Evolutionary conservation across 2,797 vertebrate species (phyloP).

Genomic region (Syndactyla subalaris): DNA sequence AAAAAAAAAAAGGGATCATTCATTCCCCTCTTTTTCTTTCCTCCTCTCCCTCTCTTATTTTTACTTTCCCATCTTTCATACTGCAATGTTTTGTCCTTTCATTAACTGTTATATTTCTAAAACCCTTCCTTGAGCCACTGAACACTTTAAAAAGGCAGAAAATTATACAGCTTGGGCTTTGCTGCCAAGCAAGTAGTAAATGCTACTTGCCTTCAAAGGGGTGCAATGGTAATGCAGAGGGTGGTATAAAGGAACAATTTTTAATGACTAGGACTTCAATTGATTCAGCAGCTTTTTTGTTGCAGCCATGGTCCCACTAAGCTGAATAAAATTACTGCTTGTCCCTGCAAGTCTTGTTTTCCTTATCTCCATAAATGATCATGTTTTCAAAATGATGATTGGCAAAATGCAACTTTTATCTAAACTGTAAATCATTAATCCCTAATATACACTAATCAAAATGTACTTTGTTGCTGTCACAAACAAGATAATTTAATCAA

Average conservation of each 20-base stretch:
- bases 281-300: not conserved
- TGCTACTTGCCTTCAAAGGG: not conserved
- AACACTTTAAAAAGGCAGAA: not conserved
- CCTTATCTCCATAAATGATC: not conserved
- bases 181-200: not conserved
- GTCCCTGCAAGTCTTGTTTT: not conserved
- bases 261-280: not conserved
- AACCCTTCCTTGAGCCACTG: not conserved
- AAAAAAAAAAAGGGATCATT: not conserved
- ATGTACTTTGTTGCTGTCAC: not conserved
- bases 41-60: not conserved
- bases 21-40: fast-evolving
- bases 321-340: not conserved
- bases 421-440: not conserved
- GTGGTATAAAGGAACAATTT: not conserved
- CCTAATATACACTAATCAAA: not conserved
- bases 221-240: fast-evolving
- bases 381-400: not conserved
- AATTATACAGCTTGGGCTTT: not conserved
- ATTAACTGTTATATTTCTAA: not conserved
- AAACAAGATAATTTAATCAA: not conserved
- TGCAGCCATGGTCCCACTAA: not conserved
- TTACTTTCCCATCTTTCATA: not conserved
- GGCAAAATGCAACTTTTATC: not conserved
- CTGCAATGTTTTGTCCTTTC: not conserved